Conservation (phyloP, 1,140 invertebrate genomes). For the Temnothorax longispinosus region DNA sequence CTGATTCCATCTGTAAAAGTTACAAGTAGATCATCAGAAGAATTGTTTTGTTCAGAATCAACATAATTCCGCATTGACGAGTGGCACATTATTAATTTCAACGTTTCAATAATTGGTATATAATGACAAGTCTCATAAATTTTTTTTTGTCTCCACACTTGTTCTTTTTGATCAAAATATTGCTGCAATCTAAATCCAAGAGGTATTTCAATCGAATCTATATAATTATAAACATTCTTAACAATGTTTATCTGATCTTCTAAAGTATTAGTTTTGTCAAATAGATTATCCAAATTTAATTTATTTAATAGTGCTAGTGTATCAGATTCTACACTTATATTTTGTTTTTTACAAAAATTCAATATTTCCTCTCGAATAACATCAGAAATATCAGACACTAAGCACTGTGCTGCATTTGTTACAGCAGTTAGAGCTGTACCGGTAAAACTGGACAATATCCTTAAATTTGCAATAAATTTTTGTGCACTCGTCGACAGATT, state of each 20-base stretch:
- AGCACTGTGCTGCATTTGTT: not conserved
- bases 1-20: not conserved
- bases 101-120: not conserved
- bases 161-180: not conserved
- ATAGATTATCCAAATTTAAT: not conserved
- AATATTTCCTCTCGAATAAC: not conserved
- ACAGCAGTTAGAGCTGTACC: not conserved
- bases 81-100: not conserved
- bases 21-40: not conserved
- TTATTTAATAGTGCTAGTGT: not conserved
- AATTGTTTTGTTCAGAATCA: not conserved
- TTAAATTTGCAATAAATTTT: constrained; percentile 10
- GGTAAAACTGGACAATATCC: not conserved
- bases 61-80: not conserved
- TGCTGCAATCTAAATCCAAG: constrained; percentile 1
- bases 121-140: not conserved
- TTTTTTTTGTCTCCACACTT: not conserved
- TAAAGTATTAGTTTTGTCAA: not conserved
- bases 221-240: not conserved
- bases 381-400: not conserved
- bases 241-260: not conserved
- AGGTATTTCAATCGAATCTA: not conserved
- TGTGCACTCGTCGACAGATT: not conserved
- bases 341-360: not conserved
- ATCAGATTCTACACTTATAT: not conserved